Percentiles rank a stretch among this genome's conserved stretches.
Conservation (phyloP, 1,140 invertebrate genomes). For the Solen grandis region DNA sequence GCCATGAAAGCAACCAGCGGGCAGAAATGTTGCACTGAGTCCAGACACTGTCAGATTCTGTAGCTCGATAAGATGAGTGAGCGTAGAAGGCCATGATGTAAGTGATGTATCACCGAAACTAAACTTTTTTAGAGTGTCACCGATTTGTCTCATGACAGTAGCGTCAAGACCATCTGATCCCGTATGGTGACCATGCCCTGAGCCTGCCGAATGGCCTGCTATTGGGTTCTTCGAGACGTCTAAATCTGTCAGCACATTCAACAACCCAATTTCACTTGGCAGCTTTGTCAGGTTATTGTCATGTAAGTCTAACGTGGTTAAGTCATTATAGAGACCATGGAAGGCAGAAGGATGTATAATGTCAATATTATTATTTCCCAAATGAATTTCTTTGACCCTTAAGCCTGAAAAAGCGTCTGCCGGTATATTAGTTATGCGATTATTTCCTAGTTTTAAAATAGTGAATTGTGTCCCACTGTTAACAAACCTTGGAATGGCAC, state of each 20-base stretch:
- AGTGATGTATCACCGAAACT: conserved; percentile 19
- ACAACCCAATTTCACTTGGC: neutral
- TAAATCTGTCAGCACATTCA: neutral
- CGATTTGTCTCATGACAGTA: conserved; percentile 22
- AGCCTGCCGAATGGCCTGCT: neutral
- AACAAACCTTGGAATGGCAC: neutral
- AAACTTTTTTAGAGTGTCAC: conserved; percentile 17
- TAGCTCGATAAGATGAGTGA: conserved; percentile 32
- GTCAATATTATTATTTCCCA: conserved; percentile 21
- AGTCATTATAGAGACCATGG: neutral
- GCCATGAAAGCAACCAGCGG: conserved; percentile 35
- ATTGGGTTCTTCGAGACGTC: conserved; percentile 47
- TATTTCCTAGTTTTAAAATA: conserved; percentile 18
- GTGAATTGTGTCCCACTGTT: neutral
- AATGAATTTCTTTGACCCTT: conserved; percentile 14
- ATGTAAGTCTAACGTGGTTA: neutral
- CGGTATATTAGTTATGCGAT: neutral
- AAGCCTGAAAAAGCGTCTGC: conserved; percentile 1
- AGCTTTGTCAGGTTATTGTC: conserved; percentile 27
- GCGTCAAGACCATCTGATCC: conserved; percentile 38
- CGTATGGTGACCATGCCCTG: neutral
- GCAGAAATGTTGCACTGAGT: conserved; percentile 15
- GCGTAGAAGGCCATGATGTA: conserved; percentile 21
- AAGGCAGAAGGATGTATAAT: neutral
- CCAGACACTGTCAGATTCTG: conserved; percentile 27